Evolutionary conservation across 2,888 invertebrate species (phyloP), one percentile per base, ranked within the genome.

Genomic region (Hirtodrosophila cameraria): DNA sequence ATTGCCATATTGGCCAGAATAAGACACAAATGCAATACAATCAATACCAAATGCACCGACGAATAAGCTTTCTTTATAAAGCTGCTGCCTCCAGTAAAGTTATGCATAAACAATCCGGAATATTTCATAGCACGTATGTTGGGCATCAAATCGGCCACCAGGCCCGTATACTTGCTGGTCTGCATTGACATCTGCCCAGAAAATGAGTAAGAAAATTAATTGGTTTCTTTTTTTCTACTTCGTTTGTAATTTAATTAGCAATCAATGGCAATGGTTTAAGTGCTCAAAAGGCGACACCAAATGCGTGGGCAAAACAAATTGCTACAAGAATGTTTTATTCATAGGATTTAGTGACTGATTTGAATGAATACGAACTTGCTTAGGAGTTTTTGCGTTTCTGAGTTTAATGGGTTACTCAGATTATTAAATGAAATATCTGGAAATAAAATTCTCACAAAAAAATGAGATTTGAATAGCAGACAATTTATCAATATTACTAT

Each of bases 111-210:
- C 85, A 96, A 95, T 2, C 96, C 96, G 3, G 93, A 92, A 23
- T 92, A 91, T 89, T 95, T 94, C 94, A 96, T 96, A 63, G 96
- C 89, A 78, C 93, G 93, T 83, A 97, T 95, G 87, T 96, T 96
- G 35, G 96, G 96, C 94, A 96, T 94, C 84, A 96, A 92, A 90
- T 96, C 96, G 89, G 95, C 94, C 92, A 96, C 96, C 45, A 96
- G 94, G 90, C 96, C 96, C 27, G 85, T 84, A 70, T 90, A 91
- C 61, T 90, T 91, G 25, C 86, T 81, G 13, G 87, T 85, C 65
- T 90, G 88, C 87, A 90, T 87, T 45, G 82, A 46, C 80, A 70
- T 72, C 45, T 7, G 7, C 18, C 12, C 4, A 16, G 20, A 30
- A 43, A 65, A 41, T 54, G 30, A 33, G 33, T 4, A 27, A 30